Base-by-base conservation (phyloP, 1,140 invertebrate species). In the Eumaeus atala region DNA sequence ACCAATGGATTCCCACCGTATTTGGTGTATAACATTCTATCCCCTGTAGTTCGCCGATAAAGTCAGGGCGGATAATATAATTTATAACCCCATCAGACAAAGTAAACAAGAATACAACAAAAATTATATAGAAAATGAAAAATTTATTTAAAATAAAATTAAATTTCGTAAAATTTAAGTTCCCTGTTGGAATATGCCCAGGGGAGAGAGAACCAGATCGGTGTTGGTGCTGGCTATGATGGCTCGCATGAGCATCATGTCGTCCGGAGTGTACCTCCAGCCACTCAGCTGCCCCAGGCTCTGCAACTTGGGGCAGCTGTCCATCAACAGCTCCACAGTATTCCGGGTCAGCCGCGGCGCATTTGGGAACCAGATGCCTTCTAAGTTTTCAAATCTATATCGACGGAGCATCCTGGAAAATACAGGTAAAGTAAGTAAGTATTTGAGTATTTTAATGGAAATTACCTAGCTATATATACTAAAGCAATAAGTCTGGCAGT, bases 291-390 rank as follows among this genome's bases (percentile, higher is more conserved):
- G 89, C 0, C 91, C 91, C 5, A 92, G 72, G 48, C 89, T 89
- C 61, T 88, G 87, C 38, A 92, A 72, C 58, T 90, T 91, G 4
- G 90, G 91, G 70, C 91, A 92, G 48, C 82, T 84, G 48, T 91
- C 90, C 89, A 91, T 91, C 9, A 91, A 64, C 4, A 91, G 68
- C 76, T 92, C 89, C 34, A 92, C 90, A 0, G 90, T 89, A 52
- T 88, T 87, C 1, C 79, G 61, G 0, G 91, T 91, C 11, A 92
- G 73, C 36, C 88, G 85, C 8, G 89, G 89, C 0, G 91, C 91
- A 57, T 89, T 86, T 9, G 90, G 90, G 57, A 92, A 91, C 90
- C 91, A 91, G 52, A 92, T 77, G 35, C 90, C 89, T 78, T 92
- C 91, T 38, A 92, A 70, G 37, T 89, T 67, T 7, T 89, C 82